Evolutionary conservation across 2,888 invertebrate species (phyloP).

Genomic region (Lamellibrachia satsuma): DNA sequence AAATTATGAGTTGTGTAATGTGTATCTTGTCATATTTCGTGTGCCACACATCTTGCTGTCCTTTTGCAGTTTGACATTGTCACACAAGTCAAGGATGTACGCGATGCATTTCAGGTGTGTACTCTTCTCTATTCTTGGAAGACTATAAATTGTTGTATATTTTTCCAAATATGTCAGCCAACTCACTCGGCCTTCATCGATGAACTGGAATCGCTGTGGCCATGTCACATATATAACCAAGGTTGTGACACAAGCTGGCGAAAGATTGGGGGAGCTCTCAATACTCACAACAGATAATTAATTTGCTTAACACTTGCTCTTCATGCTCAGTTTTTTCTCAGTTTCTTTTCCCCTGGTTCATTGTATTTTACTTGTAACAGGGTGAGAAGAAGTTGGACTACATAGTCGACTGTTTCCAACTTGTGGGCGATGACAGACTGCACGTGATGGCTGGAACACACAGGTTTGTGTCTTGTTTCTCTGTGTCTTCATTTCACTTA

Average conservation of each 20-base stretch:
- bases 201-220: neutral
- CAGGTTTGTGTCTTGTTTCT: conserved; percentile 43
- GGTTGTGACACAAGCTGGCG: too few relatives aligned
- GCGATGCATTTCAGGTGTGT: conserved; percentile 45
- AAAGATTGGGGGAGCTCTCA: too few relatives aligned
- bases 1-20: neutral
- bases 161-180: neutral
- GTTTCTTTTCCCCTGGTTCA: neutral
- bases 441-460: conserved; percentile 44
- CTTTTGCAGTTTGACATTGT: conserved; percentile 47
- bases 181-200: neutral
- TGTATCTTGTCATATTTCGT: neutral
- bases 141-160: neutral
- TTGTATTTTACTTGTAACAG: conserved; percentile 29
- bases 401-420: conserved; percentile 47
- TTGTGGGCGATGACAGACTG: conserved; percentile 32
- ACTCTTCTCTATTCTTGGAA: neutral
- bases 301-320: too few relatives aligned
- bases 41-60: conserved; percentile 14
- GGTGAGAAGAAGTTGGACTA: conserved; percentile 42
- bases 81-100: conserved; percentile 42
- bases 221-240: neutral
- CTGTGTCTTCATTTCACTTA: too few relatives aligned
- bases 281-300: too few relatives aligned
- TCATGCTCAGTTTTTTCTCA: neutral